Evolutionary conservation across 2,113 vertebrate species (phyloP).

Genomic region (Pyxicephalus adspersus): DNA sequence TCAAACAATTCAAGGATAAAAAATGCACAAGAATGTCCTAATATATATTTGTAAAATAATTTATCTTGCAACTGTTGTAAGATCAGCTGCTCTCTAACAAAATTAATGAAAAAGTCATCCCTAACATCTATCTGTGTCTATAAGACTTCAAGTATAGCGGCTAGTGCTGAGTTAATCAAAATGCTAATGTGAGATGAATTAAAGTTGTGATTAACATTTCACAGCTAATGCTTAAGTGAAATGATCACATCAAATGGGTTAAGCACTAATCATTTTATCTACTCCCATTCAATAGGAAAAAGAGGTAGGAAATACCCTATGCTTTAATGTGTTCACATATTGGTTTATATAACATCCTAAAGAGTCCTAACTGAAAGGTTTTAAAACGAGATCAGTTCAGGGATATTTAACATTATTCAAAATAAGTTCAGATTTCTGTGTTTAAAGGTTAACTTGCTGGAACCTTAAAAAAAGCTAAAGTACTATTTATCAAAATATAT

Average conservation of each 20-base stretch:
- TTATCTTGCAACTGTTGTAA: conserved; percentile 78
- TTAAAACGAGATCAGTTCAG: conserved; percentile 7
- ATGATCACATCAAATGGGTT: conserved; percentile 88
- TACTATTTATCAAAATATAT: not conserved
- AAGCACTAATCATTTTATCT: conserved; percentile 86
- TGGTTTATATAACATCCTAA: not conserved
- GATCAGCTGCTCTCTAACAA: conserved; percentile 94
- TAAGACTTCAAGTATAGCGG: conserved; percentile 90
- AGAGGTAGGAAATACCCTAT: conserved; percentile 17
- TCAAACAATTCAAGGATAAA: conserved; percentile 55
- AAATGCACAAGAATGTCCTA: conserved; percentile 58
- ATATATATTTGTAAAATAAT: conserved; percentile 67
- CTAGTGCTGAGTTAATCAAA: conserved; percentile 98
- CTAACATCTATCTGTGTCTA: conserved; percentile 88
- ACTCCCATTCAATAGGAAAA: conserved; percentile 72
- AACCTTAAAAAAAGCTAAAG: not conserved
- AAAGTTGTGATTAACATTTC: conserved; percentile 99
- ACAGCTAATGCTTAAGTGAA: conserved; percentile 95
- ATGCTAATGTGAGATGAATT: conserved; percentile 98
- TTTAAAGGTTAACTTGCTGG: not conserved
- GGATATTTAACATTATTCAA: not conserved
- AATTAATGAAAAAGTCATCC: conserved; percentile 97
- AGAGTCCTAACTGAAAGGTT: not conserved
- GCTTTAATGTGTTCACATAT: conserved; percentile 16
- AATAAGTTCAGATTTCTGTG: not conserved